Base-by-base conservation (phyloP, 2,113 vertebrate genomes). In the Istiophorus platypterus region DNA sequence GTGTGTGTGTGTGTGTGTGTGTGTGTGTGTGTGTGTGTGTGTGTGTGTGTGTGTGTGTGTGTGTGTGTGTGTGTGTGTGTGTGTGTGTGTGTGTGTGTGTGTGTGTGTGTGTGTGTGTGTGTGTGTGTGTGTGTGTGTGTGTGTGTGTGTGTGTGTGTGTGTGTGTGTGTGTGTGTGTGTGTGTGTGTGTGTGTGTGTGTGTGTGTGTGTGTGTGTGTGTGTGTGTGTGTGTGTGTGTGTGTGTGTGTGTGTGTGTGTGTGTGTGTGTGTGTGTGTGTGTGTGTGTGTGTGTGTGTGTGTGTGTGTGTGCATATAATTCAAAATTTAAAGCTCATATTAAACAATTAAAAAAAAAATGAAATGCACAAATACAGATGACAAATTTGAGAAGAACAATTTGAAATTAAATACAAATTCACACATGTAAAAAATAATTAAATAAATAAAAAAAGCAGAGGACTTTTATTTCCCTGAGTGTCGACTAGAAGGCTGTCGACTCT, bases 401-500 rank as follows among this genome's bases (percentile, higher is more conserved):
- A 61, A 84, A 72, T 64, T 66, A 13, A 80, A 79, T 54, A 62
- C 3, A 71, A 66, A 87, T 57, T 78, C 78, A 73, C 67, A 52
- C 70, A 20, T 80, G n/a, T 7, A 9, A 39, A 11, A 59, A 54
- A 66, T 54, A 64, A 29, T 22, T 3, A 51, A 7, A n/a, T 1
- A 22, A 54, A n/a, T 27, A 52, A 41, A 64, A 24, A 26, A 47
- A 54, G 42, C 18, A 31, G 51, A 47, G 18, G 34, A 31, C 66
- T 22, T 79, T 82, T 57, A 68, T 71, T 69, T 88, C 72, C 72
- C 81, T 24, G 41, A 71, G 75, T 80, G 70, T 70, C 6, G 72
- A 88, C 74, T 91, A 82, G 82, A 88, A 91, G 76, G 80, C 85
- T 37, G 77, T 75, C 75, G 72, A 51, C 69, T 86, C 69, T 69